Evolutionary conservation across 2,797 vertebrate genomes (phyloP), one percentile per base, ranked within the genome.

Genomic region (Sebastes itinus): DNA sequence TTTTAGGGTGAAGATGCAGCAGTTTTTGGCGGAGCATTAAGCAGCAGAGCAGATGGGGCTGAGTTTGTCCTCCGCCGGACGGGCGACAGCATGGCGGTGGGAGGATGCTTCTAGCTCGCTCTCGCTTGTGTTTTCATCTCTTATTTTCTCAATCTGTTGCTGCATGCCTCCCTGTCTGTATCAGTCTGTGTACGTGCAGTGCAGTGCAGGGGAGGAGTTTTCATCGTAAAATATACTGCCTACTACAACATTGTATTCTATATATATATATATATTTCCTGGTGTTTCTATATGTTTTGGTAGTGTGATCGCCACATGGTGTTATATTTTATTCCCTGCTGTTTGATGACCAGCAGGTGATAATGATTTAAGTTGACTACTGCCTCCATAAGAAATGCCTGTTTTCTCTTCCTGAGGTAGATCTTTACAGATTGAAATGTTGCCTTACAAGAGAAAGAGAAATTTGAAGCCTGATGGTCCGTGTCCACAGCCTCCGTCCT

Each of bases 121-220:
- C 83, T 72, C 87, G 16, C 87, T 84, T 74, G 71, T 61, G 69
- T 84, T 82, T 89, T 89, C 79, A 83, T 87, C 55, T 80, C 75
- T 87, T 75, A 79, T 88, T 87, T 86, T 86, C 74, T 91, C 88
- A 89, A 85, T 92, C 91, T 92, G 89, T 85, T 87, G 77, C 85
- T 62, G 81, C n/a, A 7, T 1, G 71, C 69, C 82, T 82, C 59
- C 72, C 61, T 52, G 20, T 72, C 52, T 49, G 77, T 72, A 61
- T 81, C 30, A 6, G 55, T 75, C 80, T 69, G 20, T 55, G 42
- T 35, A 23, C 10, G 25, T 67, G 77, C 30, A 32, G 30, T 30
- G 30, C 78, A 32, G 83, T 23, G 75, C 58, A 72, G 78, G 62
- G 85, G 84, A 52, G 78, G 77, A 82, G 84, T 22, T 83, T 25